Conservation (phyloP, 1,140 invertebrate species). For the Sesamia nonagrioides region DNA sequence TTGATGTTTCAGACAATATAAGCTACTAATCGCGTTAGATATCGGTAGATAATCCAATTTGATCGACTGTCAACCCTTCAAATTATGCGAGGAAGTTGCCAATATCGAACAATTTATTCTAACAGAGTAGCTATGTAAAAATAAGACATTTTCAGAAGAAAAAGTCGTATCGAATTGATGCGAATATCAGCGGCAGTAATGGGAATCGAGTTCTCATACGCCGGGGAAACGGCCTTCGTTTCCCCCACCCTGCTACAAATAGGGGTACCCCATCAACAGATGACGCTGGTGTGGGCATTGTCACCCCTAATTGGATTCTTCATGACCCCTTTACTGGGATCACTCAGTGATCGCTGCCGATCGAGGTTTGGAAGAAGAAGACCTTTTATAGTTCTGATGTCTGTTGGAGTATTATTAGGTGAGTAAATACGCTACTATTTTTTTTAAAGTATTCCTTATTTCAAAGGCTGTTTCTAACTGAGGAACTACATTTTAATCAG, state of each 20-base stretch:
- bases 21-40: not conserved
- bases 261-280: slow-evolving; percentile 95
- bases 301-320: slow-evolving; percentile 97
- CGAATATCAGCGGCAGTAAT: slow-evolving; percentile 97
- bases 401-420: slow-evolving; percentile 96
- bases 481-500: not conserved
- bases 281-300: slow-evolving; percentile 98
- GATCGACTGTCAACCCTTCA: not conserved
- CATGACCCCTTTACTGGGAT: slow-evolving; percentile 96
- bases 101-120: not conserved
- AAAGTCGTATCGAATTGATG: slow-evolving; percentile 94
- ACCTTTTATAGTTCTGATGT: slow-evolving; percentile 96
- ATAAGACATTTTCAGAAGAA: slow-evolving; percentile 88
- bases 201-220: slow-evolving; percentile 99
- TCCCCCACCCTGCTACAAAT: slow-evolving; percentile 97
- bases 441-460: not conserved
- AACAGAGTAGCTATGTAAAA: slow-evolving; percentile 4
- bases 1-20: not conserved
- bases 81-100: not conserved
- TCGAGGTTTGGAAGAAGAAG: slow-evolving; percentile 94
- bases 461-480: not conserved
- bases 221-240: slow-evolving; percentile 98
- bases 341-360: slow-evolving; percentile 96
- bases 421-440: slow-evolving; percentile 60
- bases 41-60: not conserved